Conservation (phyloP, 2,888 invertebrate genomes). For the Ectropis crepuscularia region DNA sequence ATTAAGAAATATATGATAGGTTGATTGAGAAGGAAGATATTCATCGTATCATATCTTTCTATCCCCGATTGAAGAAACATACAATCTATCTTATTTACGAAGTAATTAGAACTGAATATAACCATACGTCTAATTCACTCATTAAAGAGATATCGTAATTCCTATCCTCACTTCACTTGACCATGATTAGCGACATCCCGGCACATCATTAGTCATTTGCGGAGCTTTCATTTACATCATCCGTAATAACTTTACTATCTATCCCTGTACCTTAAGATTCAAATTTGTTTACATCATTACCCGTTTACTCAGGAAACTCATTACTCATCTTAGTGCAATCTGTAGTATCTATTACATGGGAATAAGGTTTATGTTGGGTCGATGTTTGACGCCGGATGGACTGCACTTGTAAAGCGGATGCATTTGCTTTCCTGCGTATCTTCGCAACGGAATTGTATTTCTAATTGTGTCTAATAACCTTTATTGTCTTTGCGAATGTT, state of each 20-base stretch:
- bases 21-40: too few relatives aligned
- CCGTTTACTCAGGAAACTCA: slow-evolving; percentile 11
- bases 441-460: slow-evolving; percentile 49
- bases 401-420: slow-evolving; percentile 58
- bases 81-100: too few relatives aligned
- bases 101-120: neutral
- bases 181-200: slow-evolving; percentile 63
- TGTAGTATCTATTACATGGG: slow-evolving; percentile 34
- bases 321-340: slow-evolving; percentile 6
- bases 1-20: too few relatives aligned
- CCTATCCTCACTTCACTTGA: slow-evolving; percentile 52
- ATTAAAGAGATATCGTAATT: slow-evolving; percentile 36
- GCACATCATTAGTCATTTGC: slow-evolving; percentile 58
- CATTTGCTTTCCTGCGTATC: slow-evolving; percentile 65
- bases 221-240: slow-evolving; percentile 54
- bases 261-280: slow-evolving; percentile 15
- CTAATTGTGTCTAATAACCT: slow-evolving; percentile 1
- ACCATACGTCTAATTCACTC: slow-evolving; percentile 5
- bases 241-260: slow-evolving; percentile 25
- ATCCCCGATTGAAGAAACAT: too few relatives aligned
- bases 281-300: slow-evolving; percentile 21
- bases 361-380: slow-evolving; percentile 42
- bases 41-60: too few relatives aligned
- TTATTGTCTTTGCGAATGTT: neutral
- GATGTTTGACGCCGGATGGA: slow-evolving; percentile 31